Evolutionary conservation across 2,113 vertebrate genomes (phyloP), one percentile per base, ranked within the genome.

Genomic region (Apeltes quadracus): DNA sequence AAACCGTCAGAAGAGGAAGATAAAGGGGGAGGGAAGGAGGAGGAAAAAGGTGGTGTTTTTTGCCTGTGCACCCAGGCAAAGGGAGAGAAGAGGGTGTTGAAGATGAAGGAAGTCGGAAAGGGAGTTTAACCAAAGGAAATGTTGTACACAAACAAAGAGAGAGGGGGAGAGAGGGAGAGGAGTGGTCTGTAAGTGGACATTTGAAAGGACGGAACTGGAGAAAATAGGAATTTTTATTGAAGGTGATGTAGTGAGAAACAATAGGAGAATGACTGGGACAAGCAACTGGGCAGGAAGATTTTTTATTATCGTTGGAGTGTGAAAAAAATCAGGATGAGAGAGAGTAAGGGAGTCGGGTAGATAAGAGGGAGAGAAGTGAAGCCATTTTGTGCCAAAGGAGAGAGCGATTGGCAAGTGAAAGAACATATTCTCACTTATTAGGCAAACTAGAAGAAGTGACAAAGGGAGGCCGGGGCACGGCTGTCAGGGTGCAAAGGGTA

Each of bases 1-100:
- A 85, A 73, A 87, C 81, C 83, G 72, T 78, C 55, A 76, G 67
- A 88, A 81, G 63, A 84, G 71, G 41, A 83, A 79, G 80, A 82
- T 82, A 69, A 82, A 75, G 77, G 70, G 59, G 73, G 72, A 77
- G 85, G 83, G 72, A 58, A 63, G 56, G 27, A 72, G 72, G n/a
- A 11, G 8, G 29, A 73, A 75, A 79, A 76, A 77, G 48, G 43
- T 78, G 72, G 46, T 46, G 58, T 74, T 41, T 69, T 78, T 86
- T 62, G n/a, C n/a, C n/a, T 79, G 44, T 69, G 50, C 58, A 54
- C 67, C 73, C 34, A 48, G 69, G 41, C n/a, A 46, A 18, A 39
- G 66, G 61, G 39, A 9, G 25, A 65, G 27, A 41, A 2, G 43
- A 10, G 50, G 54, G 50, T 51, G 34, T 55, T 51, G 29, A 34